Evolutionary conservation across 2,888 invertebrate species (phyloP).

Genomic region (Emmelina monodactyla): DNA sequence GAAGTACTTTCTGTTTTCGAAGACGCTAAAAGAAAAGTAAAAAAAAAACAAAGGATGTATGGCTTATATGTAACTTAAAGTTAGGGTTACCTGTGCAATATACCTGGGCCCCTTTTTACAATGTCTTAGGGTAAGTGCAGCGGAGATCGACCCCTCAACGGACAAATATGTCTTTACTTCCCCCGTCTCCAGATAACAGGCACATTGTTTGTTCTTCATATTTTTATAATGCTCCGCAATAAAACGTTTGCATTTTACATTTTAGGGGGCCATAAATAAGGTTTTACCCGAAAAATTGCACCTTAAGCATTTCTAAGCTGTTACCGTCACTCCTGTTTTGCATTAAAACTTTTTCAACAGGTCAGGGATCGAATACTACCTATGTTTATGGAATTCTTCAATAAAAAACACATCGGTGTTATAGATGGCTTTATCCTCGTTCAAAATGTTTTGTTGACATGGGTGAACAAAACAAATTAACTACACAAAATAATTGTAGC

Average conservation of each 20-base stretch:
- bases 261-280: conserved; percentile 60
- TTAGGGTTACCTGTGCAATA: not conserved
- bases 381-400: too few relatives aligned
- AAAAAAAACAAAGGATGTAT: not conserved
- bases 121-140: conserved; percentile 7
- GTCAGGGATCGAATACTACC: conserved; percentile 27
- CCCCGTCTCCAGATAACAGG: conserved; percentile 47
- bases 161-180: conserved; percentile 47
- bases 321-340: conserved; percentile 38
- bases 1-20: too few relatives aligned
- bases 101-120: conserved; percentile 3
- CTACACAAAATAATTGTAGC: conserved; percentile 34
- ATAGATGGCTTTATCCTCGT: too few relatives aligned
- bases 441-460: conserved; percentile 1
- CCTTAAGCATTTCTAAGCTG: conserved; percentile 60
- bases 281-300: conserved; percentile 58
- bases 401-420: too few relatives aligned
- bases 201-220: conserved; percentile 59
- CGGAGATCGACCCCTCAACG: conserved; percentile 24
- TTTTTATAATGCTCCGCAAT: conserved; percentile 59
- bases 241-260: conserved; percentile 64
- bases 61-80: not conserved
- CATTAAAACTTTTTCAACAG: conserved; percentile 36
- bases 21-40: too few relatives aligned
- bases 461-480: conserved; percentile 26